Evolutionary conservation across 2,113 vertebrate species (phyloP).

Genomic region (Colossoma macropomum): DNA sequence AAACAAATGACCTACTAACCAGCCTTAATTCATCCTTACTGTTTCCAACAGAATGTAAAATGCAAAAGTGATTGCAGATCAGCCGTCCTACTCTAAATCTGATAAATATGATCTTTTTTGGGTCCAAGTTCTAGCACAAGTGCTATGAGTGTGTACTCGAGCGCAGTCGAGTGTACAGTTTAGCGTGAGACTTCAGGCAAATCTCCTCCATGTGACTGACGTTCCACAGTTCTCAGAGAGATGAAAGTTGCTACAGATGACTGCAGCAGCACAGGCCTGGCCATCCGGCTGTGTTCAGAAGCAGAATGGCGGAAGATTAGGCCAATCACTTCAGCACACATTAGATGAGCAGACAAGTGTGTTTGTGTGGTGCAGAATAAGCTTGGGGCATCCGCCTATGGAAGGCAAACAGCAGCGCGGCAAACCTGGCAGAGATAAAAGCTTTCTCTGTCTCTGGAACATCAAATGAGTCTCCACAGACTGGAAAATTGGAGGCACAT

Average conservation of each 20-base stretch:
- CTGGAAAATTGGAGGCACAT: background rate
- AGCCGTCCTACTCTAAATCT: background rate
- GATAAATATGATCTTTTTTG: background rate
- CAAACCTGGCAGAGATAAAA: slow-evolving; percentile 18
- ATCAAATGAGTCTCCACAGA: background rate
- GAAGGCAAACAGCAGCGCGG: slow-evolving; percentile 54
- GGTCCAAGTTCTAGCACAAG: background rate
- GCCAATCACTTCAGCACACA: slow-evolving; percentile 64
- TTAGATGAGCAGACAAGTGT: slow-evolving; percentile 61
- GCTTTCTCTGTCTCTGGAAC: slow-evolving; percentile 9
- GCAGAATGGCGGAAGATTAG: slow-evolving; percentile 68
- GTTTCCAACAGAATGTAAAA: background rate
- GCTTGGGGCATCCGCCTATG: slow-evolving; percentile 49
- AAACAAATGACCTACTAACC: background rate
- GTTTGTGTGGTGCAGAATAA: slow-evolving; percentile 57
- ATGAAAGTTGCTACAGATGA: slow-evolving; percentile 57
- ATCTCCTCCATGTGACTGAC: slow-evolving; percentile 24
- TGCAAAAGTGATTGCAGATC: background rate
- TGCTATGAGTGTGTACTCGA: background rate
- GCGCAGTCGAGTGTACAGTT: background rate
- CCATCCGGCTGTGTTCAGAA: slow-evolving; percentile 56
- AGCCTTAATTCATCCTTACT: background rate
- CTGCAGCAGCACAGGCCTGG: slow-evolving; percentile 55
- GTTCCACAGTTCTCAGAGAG: slow-evolving; percentile 48
- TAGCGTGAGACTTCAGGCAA: background rate